Conservation (phyloP, 2,113 vertebrate genomes). For the Sphaerodactylus townsendi region DNA sequence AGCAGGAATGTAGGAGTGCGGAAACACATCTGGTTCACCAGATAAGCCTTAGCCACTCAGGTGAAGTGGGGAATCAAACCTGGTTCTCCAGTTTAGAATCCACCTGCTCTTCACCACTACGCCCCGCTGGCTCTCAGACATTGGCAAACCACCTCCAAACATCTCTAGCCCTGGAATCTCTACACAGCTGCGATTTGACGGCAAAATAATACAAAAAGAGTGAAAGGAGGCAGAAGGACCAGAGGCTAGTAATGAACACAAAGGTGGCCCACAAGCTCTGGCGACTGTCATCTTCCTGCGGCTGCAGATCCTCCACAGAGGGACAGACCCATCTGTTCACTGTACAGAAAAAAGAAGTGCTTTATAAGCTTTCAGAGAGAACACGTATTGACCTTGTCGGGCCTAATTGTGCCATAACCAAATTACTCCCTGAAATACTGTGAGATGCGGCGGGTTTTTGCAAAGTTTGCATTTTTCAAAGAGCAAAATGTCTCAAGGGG, state of each 20-base stretch:
- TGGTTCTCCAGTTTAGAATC: no score
- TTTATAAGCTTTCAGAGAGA: slow-evolving; percentile 33
- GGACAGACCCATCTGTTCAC: neutral
- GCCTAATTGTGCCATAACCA: slow-evolving; percentile 51
- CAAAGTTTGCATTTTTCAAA: slow-evolving; percentile 26
- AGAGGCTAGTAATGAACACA: neutral
- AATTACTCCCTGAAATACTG: neutral
- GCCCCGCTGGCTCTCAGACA: no score
- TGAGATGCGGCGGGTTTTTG: neutral
- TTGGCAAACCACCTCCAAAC: no score
- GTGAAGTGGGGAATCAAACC: no score
- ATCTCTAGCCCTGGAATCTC: no score
- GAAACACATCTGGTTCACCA: no score
- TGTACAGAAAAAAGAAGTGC: slow-evolving; percentile 36
- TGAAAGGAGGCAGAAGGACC: neutral
- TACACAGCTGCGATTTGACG: no score
- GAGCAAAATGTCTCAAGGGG: neutral
- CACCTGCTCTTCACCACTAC: no score
- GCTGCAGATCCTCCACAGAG: neutral
- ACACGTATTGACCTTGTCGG: slow-evolving; percentile 65
- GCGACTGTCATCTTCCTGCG: neutral
- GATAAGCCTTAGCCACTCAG: no score
- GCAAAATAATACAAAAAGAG: no score
- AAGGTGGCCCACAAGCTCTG: neutral
- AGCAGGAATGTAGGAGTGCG: no score